These are phyloP conservation scores for Mareca strepera DNA, from an alignment of 2,797 vertebrate species.

Conservation along the genomic window DNA sequence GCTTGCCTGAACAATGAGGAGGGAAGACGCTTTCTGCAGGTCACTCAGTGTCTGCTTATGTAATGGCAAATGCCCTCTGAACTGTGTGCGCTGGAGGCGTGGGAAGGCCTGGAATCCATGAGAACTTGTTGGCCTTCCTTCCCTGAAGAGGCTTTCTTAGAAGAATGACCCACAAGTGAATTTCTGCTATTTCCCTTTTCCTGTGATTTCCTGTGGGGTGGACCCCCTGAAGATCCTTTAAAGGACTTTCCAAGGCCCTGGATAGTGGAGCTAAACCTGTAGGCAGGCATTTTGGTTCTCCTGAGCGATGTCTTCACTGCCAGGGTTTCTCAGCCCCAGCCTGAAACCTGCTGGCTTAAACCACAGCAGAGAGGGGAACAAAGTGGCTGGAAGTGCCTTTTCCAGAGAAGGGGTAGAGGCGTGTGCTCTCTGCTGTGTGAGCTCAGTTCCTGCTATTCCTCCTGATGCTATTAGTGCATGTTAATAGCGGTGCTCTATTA, in stretches of 20 bases:
- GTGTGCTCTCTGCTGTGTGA: background rate
- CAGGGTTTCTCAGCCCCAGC: background rate
- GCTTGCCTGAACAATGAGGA: background rate
- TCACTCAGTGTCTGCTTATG: background rate
- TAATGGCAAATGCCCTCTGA: conserved; percentile 25
- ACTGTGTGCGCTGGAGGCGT: background rate
- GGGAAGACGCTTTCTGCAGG: conserved; percentile 13
- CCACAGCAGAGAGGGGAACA: background rate
- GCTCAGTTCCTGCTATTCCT: background rate
- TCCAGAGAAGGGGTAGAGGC: background rate
- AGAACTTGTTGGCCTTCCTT: background rate
- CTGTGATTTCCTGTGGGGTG: background rate
- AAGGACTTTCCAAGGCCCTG: background rate
- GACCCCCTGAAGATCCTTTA: background rate
- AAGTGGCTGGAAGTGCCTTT: background rate
- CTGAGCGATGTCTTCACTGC: background rate
- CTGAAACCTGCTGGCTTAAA: background rate
- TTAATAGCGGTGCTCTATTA: conserved; percentile 35
- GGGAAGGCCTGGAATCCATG: background rate
- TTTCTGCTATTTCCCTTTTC: background rate
- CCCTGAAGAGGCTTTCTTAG: background rate
- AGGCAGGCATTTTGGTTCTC: background rate
- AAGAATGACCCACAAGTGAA: background rate
- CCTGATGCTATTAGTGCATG: background rate
- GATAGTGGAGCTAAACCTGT: background rate